A percentile compares a stretch with the other conserved stretches of the same genome.
phyloP scores from a whole-genome alignment of 2,888 invertebrate species.

The Ophion ventricosus region DNA sequence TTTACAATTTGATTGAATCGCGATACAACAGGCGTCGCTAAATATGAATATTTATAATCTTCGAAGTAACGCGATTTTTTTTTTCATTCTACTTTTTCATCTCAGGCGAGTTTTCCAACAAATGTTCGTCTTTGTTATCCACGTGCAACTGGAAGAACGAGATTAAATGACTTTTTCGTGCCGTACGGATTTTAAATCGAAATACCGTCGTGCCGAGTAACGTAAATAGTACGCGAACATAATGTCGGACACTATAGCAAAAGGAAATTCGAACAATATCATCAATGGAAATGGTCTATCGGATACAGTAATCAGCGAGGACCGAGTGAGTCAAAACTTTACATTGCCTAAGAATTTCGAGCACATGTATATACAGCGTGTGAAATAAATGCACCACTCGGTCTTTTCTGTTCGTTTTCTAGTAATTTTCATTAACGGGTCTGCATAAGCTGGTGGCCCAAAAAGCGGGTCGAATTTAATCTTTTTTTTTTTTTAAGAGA shows the following conservation, averaged over 20 bases:
- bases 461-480: neutral
- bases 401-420: too few species aligned
- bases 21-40: neutral
- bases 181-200: neutral
- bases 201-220: neutral
- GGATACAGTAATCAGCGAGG: slow-evolving; percentile 63
- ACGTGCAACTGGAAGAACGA: neutral
- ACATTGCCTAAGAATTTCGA: neutral
- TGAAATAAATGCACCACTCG: too few species aligned
- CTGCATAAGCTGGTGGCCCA: neutral
- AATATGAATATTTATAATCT: neutral
- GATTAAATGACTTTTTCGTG: neutral
- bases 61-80: neutral
- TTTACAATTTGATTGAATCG: neutral
- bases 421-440: neutral
- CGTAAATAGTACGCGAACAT: slow-evolving; percentile 10
- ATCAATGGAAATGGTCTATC: slow-evolving; percentile 64
- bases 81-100: neutral
- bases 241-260: slow-evolving; percentile 67
- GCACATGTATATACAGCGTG: neutral
- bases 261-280: slow-evolving; percentile 59
- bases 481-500: neutral
- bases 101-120: neutral
- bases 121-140: neutral
- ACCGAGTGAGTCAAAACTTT: slow-evolving; percentile 65